Conservation (phyloP, 2,888 invertebrate species). For the Bombylius discolor region DNA sequence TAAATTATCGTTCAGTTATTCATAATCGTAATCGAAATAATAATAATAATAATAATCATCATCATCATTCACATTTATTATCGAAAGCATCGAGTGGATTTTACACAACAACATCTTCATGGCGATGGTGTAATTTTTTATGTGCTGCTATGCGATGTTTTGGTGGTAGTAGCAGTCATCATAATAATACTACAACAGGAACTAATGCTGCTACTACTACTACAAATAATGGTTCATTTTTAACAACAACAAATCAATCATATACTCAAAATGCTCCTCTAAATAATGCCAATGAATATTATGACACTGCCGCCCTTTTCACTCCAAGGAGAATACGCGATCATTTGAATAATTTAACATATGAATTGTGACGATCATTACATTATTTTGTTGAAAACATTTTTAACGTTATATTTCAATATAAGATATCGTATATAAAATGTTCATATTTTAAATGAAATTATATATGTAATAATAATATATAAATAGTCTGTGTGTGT, state of each 20-base stretch:
- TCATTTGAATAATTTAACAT: constrained; percentile 34
- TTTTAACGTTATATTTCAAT: too few relatives aligned
- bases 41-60: background rate
- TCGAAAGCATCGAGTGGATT: constrained; percentile 28
- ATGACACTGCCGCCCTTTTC: constrained; percentile 3
- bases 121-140: constrained; percentile 34
- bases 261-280: background rate
- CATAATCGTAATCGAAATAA: constrained; percentile 1
- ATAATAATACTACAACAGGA: constrained; percentile 12
- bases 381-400: background rate
- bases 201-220: too few relatives aligned
- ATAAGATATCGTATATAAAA: too few relatives aligned
- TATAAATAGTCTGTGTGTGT: too few relatives aligned
- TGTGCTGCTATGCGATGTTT: constrained; percentile 38
- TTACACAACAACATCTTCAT: constrained; percentile 25
- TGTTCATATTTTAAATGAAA: too few relatives aligned
- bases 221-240: too few relatives aligned
- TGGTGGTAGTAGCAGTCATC: constrained; percentile 23
- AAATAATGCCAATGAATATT: constrained; percentile 1
- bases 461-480: too few relatives aligned
- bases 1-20: background rate
- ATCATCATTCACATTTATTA: constrained; percentile 12
- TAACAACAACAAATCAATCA: background rate
- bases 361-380: constrained; percentile 32
- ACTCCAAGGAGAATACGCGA: constrained; percentile 32